These are phyloP conservation scores for Bos javanicus DNA, from an alignment of 2,113 vertebrate species.

Conservation along the genomic window DNA sequence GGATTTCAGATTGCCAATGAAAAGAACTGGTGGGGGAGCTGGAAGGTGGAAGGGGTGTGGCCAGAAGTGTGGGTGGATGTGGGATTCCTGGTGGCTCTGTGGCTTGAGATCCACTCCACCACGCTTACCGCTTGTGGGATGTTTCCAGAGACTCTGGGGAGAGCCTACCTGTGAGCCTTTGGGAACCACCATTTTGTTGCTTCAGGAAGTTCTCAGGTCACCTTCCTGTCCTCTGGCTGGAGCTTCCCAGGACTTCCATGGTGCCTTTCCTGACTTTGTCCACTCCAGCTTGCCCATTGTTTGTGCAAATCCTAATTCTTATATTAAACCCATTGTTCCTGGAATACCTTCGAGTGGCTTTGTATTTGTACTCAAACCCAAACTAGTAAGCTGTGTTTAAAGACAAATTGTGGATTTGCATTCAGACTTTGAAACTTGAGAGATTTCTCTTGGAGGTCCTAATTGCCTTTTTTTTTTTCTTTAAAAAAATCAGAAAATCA, in stretches of 20 bases:
- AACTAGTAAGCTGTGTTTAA: background rate
- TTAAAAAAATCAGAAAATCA: background rate
- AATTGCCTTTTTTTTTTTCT: background rate
- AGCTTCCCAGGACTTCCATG: background rate
- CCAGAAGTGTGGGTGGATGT: background rate
- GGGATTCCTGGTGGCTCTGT: background rate
- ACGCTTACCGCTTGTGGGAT: background rate
- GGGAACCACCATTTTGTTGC: background rate
- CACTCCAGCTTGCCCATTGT: background rate
- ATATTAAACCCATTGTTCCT: background rate
- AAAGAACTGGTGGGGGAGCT: background rate
- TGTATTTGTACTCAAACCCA: background rate
- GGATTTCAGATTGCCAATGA: background rate
- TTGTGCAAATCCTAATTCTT: background rate
- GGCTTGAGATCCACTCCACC: background rate
- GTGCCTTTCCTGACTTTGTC: background rate
- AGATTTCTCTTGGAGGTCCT: background rate
- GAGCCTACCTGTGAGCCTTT: background rate
- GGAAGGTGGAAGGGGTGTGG: background rate
- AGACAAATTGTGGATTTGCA: background rate
- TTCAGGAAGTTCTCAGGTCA: background rate
- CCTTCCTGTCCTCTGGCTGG: background rate
- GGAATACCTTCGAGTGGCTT: background rate
- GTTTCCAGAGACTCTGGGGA: background rate
- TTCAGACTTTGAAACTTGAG: background rate